Evolutionary conservation across 1,140 invertebrate species (phyloP), one percentile per base, ranked within the genome.

Genomic region (Mesaphorura yosii): DNA sequence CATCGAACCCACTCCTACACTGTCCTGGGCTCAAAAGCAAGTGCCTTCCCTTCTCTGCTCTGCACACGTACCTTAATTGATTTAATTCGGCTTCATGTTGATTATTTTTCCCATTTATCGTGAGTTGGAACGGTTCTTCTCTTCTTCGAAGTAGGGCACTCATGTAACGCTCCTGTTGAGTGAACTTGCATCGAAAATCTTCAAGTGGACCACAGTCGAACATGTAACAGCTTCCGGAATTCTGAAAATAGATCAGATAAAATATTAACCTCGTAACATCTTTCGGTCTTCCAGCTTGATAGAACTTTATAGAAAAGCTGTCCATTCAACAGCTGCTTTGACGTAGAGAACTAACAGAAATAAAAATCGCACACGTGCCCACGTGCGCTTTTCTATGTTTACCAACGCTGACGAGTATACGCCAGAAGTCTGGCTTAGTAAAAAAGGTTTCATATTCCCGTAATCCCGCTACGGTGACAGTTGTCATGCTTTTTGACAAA

Each of bases 171-270:
- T 77, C 76, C 68, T 94, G 88, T 37, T 77, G 75, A 1, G 87
- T 90, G 65, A 94, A 94, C 73, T 89, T 88, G 72, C 89, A 94
- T 64, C 86, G 84, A 69, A 91, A 91, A 67, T 90, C 83, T 65
- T 86, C 82, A 0, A 83, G 78, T 20, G 83, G 77, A 0, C 88
- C 88, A 69, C 89, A 94, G 68, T 89, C 81, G 69, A 94, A 94
- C 25, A 93, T 71, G 66, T 92, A 94, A 69, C 89, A 94, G 64
- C 85, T 88, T 51, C 86, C 85, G 3, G 81, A 78, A 60, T 77
- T 83, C 86, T 89, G 64, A 12, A 31, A 28, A 19, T 15, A 41
- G 22, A 10, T 17, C 7, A 7, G 22, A 7, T 41, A 10, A 41
- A 41, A 17, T 37, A 10, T 12, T 41, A 12, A 41, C 10, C 19